phyloP scores from a whole-genome alignment of 2,888 invertebrate species.

The Standfussiana lucernea region DNA sequence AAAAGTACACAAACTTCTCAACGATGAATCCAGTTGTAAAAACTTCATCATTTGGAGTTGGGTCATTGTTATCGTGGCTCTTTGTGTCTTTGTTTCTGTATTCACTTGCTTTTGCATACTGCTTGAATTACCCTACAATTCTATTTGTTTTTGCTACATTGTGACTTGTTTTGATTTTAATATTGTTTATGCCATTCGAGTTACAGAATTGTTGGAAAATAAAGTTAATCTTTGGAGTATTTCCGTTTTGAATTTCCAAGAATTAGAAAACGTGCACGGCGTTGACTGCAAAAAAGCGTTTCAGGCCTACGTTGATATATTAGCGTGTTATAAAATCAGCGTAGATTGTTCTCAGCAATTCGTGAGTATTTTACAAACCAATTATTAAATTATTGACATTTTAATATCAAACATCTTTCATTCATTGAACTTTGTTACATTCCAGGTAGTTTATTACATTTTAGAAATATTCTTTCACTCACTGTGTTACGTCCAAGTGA shows the following conservation, averaged over 20 bases:
- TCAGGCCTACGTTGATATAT: constrained; percentile 18
- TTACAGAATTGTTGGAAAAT: constrained; percentile 12
- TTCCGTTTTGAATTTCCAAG: background rate
- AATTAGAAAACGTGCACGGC: background rate
- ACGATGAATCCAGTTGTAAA: background rate
- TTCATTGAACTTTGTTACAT: background rate
- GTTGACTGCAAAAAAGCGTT: constrained; percentile 1
- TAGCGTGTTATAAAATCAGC: constrained; percentile 21
- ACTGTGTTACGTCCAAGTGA: background rate
- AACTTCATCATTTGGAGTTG: constrained; percentile 9
- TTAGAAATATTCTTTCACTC: constrained; percentile 7
- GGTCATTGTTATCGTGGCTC: background rate
- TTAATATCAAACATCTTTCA: background rate
- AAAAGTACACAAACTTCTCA: constrained; percentile 24
- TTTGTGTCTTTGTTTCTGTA: background rate
- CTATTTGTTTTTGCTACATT: background rate
- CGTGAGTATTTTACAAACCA: constrained; percentile 11
- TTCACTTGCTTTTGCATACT: background rate
- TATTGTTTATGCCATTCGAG: constrained; percentile 16
- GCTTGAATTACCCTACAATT: background rate
- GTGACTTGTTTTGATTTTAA: constrained; percentile 3
- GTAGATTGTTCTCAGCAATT: constrained; percentile 18
- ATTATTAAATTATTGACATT: background rate
- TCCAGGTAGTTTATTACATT: constrained; percentile 23
- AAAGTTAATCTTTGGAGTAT: constrained; percentile 15